phyloP scores from a whole-genome alignment of 2,113 vertebrate genomes.

The Pteropus alecto region DNA sequence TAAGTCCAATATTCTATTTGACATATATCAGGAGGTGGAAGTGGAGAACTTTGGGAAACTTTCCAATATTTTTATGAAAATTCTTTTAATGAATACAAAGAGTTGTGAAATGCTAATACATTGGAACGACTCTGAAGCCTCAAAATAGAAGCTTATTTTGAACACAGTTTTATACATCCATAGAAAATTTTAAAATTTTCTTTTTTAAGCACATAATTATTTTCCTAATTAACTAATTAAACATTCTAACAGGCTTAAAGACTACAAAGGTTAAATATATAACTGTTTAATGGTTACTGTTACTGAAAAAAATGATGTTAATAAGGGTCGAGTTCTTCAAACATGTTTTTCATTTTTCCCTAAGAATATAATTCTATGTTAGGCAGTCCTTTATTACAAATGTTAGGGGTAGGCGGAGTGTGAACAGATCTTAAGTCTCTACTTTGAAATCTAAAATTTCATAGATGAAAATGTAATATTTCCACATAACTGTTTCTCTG shows the following conservation, averaged over 20 bases:
- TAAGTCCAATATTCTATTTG: conserved; percentile 18
- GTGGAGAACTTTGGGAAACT: neutral
- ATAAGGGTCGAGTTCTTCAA: conserved; percentile 45
- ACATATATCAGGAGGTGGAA: neutral
- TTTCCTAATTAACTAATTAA: conserved; percentile 74
- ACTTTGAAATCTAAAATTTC: conserved; percentile 26
- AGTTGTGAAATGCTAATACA: conserved; percentile 11
- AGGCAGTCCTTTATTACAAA: conserved; percentile 33
- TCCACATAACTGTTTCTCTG: neutral
- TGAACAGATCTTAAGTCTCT: neutral
- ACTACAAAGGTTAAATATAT: conserved; percentile 61
- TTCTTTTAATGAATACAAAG: conserved; percentile 13
- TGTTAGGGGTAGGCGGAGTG: neutral
- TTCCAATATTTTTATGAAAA: conserved; percentile 44
- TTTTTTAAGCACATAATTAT: conserved; percentile 56
- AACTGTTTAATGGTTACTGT: conserved; percentile 56
- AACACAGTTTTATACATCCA: conserved; percentile 31
- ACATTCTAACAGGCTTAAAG: conserved; percentile 51
- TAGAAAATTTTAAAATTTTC: conserved; percentile 49
- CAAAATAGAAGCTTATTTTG: conserved; percentile 59
- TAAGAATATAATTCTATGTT: conserved; percentile 48
- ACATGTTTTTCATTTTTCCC: conserved; percentile 8
- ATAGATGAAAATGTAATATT: neutral
- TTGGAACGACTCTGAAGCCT: neutral
- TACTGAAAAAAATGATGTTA: conserved; percentile 37